Evolutionary conservation across 2,888 invertebrate species (phyloP).

Genomic region (Amaurobius ferox): DNA sequence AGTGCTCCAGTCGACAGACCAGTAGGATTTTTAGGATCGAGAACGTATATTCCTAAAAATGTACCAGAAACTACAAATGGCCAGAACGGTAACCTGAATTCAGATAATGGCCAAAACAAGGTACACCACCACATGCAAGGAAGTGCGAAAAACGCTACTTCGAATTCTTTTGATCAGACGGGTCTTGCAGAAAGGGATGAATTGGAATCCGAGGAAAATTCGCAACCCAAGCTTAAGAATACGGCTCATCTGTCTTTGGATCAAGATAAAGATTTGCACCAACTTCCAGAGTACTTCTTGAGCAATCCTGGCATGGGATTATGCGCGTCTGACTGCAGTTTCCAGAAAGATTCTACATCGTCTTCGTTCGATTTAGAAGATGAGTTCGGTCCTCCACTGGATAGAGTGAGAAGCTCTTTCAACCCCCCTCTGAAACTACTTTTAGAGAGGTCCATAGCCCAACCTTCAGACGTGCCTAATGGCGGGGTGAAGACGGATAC

Average conservation of each 20-base stretch:
- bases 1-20: constrained; percentile 53
- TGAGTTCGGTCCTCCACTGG: not conserved
- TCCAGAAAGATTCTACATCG: not conserved
- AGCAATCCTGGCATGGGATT: constrained; percentile 15
- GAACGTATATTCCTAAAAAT: not conserved
- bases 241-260: not conserved
- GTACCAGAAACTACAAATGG: not conserved
- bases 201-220: not conserved
- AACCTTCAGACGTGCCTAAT: no score
- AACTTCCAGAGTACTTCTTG: constrained; percentile 58
- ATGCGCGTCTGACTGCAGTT: not conserved
- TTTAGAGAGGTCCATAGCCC: not conserved
- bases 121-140: not conserved
- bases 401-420: not conserved
- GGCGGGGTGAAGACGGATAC: no score
- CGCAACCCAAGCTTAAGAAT: not conserved
- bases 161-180: no score
- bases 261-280: constrained; percentile 19
- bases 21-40: not conserved
- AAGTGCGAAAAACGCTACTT: not conserved
- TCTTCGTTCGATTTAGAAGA: not conserved
- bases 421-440: not conserved
- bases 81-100: not conserved
- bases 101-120: not conserved
- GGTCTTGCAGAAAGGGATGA: no score